Conservation (phyloP, 92 coral and sea anemone species). For the Porites rus region DNA sequence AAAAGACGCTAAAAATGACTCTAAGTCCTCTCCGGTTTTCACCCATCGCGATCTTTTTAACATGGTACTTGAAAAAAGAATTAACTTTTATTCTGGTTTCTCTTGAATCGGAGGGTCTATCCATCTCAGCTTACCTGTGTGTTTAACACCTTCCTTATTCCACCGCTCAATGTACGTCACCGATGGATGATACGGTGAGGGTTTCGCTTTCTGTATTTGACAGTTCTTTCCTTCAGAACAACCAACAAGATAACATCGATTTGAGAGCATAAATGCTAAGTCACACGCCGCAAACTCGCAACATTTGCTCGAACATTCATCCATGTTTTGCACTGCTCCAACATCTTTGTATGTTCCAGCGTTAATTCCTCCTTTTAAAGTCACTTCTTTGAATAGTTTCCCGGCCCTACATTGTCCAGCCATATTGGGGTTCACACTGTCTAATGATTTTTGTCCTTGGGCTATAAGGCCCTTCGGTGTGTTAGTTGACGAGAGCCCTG, state of each 20-base stretch:
- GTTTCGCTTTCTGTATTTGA: slow-evolving; percentile 93
- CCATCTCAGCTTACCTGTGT: slow-evolving; percentile 67
- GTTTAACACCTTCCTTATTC: slow-evolving; percentile 99
- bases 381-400: slow-evolving; percentile 84
- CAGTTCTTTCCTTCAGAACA: slow-evolving; percentile 97
- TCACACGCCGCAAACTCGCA: slow-evolving; percentile 98
- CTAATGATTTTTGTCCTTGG: slow-evolving; percentile 36
- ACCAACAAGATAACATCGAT: slow-evolving; percentile 94
- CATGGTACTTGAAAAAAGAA: too few species aligned
- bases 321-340: slow-evolving; percentile 81
- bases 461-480: slow-evolving; percentile 53
- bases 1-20: too few species aligned
- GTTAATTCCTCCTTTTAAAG: slow-evolving; percentile 98
- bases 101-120: background rate
- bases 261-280: slow-evolving; percentile 87
- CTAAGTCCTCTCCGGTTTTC: too few species aligned
- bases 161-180: slow-evolving; percentile 91
- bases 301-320: slow-evolving; percentile 90
- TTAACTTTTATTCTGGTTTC: background rate
- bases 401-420: slow-evolving; percentile 97
- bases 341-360: slow-evolving; percentile 98
- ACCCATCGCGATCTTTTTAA: too few species aligned
- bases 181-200: slow-evolving; percentile 92
- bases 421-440: slow-evolving; percentile 74
- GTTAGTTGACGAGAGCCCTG: slow-evolving; percentile 9